Conservation (phyloP, 2,888 invertebrate genomes). For the Hecatera dysodea region DNA sequence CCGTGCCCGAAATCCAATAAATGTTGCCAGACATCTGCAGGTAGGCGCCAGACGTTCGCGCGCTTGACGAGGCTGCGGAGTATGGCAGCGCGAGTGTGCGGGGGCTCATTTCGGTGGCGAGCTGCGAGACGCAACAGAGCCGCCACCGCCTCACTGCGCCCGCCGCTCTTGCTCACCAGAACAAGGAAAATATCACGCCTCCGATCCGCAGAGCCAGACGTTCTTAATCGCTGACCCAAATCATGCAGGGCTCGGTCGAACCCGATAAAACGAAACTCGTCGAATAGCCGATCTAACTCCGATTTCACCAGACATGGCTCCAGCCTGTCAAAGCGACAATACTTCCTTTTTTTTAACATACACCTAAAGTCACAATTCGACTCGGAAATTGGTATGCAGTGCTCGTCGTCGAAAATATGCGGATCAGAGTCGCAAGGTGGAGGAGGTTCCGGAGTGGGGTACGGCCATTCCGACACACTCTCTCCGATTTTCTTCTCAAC, state of each 20-base stretch:
- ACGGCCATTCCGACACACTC: conserved; percentile 71
- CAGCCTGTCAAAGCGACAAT: neutral
- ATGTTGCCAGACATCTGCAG: conserved; percentile 73
- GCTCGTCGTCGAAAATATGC: conserved; percentile 60
- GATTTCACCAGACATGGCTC: conserved; percentile 56
- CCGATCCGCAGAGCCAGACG: conserved; percentile 73
- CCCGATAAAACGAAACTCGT: conserved; percentile 76
- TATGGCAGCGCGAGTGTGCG: conserved; percentile 77
- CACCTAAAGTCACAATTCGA: rapidly evolving
- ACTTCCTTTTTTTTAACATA: conserved; percentile 26
- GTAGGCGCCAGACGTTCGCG: conserved; percentile 78
- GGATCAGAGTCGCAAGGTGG: neutral
- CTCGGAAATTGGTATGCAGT: neutral
- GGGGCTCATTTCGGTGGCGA: conserved; percentile 77
- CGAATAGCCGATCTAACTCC: conserved; percentile 76
- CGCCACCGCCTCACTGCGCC: conserved; percentile 71
- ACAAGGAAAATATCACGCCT: conserved; percentile 81
- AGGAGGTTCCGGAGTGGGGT: conserved; percentile 60
- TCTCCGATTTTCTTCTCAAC: conserved; percentile 72
- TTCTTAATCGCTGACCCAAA: conserved; percentile 71
- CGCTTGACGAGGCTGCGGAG: conserved; percentile 81
- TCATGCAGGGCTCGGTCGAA: conserved; percentile 78
- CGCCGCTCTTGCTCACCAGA: conserved; percentile 82
- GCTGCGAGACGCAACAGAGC: conserved; percentile 73
- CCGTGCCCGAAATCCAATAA: conserved; percentile 75